Base-by-base conservation (phyloP, 2,888 invertebrate genomes). In the Bellardia bayeri region DNA sequence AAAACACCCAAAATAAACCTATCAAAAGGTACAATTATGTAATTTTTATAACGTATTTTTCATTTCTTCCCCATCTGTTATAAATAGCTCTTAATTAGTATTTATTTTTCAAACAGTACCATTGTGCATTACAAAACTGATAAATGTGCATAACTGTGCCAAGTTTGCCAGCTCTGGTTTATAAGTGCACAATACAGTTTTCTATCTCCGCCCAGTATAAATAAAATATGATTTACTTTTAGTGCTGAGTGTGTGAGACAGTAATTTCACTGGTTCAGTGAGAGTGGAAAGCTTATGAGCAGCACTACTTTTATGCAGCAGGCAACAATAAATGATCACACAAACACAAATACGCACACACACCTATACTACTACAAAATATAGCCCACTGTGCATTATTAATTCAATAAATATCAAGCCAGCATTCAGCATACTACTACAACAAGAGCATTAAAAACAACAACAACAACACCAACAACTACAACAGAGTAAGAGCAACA, bases 381-480 rank as follows among this genome's bases (percentile, higher is more conserved):
- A 72, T 16, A 63, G 37, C 74, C 74, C 82, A 82, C 74, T 82
- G 82, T 82, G 82, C 82, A 82, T 82, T 82, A 82, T 82, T 82
- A 82, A 82, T 82, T 75, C 82, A 82, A 82, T 75, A 82, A 75
- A 82, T 66, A 56, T 11, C 16, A 64, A 72, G 64, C 56, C 42
- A 81, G 81, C 64, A 72, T 81, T 66, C 13, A 72, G 72, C 64
- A 82, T 74, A 66, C n/a, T 45, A 82, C 71, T 63, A 80, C 71
- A 40, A 80, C 79, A 63, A 78, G 23, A 23, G 23, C 23, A 23
- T 23, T 51, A 8, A 37, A 7, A 37, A 51, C 51, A 40, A 37
- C 61, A 42, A 40, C 23, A 23, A 23, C 23, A 45, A 9, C 42
- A 80, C 30, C 16, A 72, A 30, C 14, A 66, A 58, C 14, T 56